Conservation (phyloP, 1,140 invertebrate species). For the Drusus annulatus region DNA sequence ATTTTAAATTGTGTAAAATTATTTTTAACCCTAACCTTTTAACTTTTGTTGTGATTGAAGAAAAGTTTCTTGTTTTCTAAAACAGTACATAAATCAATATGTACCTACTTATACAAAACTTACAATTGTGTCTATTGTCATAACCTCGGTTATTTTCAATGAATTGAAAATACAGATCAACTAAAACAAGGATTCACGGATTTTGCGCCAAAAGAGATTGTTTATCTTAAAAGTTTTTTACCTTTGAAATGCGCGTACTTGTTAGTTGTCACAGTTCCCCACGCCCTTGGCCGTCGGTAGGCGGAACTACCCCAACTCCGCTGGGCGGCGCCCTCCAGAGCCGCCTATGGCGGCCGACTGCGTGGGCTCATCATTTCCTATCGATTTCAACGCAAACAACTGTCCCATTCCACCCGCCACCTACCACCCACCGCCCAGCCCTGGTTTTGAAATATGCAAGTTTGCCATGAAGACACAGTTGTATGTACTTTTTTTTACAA, state of each 20-base stretch:
- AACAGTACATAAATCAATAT: no score
- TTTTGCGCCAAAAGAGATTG: no score
- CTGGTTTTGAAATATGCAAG: slow-evolving; percentile 22
- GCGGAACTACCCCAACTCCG: background rate
- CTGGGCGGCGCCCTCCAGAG: slow-evolving; percentile 11
- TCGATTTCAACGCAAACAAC: slow-evolving; percentile 14
- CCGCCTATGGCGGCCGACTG: background rate
- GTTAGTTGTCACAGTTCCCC: slow-evolving; percentile 1
- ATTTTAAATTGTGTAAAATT: no score
- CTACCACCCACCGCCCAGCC: background rate
- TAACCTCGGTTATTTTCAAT: no score
- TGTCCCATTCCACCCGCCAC: background rate
- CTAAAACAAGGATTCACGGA: background rate
- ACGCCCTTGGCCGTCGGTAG: background rate
- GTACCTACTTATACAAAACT: no score
- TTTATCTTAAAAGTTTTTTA: no score
- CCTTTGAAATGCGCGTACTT: background rate
- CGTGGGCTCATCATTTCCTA: background rate
- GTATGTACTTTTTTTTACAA: no score
- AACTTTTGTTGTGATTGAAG: no score
- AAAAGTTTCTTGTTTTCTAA: no score
- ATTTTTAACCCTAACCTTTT: no score
- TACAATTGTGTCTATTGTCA: no score
- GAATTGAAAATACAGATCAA: no score
- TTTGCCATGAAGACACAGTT: background rate